Evolutionary conservation across 2,797 vertebrate genomes (phyloP), one percentile per base, ranked within the genome.

Genomic region (Ctenosaura bakeri): DNA sequence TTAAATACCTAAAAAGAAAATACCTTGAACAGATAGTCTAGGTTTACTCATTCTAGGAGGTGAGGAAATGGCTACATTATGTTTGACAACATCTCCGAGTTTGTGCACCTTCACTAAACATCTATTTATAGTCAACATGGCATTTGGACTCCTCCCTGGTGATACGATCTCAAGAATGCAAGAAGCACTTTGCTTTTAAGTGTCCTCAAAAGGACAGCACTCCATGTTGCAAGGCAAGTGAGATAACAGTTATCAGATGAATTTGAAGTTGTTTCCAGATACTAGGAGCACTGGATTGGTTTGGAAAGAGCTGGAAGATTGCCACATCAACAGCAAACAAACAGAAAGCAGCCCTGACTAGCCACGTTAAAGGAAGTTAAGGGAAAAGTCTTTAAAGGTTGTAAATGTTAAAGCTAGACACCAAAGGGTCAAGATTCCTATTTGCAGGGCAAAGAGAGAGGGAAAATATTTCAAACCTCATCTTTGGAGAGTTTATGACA

Each of bases 401-500:
- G 66, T 59, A 4, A 90, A 14, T 54, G 89, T 90, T 50, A 89
- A 83, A 35, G 9, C 85, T 20, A 2, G 88, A 85, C 50, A 88
- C 14, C n/a, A 38, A 38, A 35, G 35, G 71, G 6, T 16, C n/a
- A 35, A 76, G 35, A 42, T 69, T 12, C 24, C 32, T 69, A 32
- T 32, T 32, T 18, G 24, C 1, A 16, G 2, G 46, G 7, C 35
- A 52, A n/a, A 56, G 79, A 83, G 89, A 91, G 91, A 1, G 59
- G 83, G 50, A 85, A 88, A 85, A 64, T 0, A 3, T 89, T 93
- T 92, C 84, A 91, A 94, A 84, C 73, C 5, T 5, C 29, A 88
- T 1, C 88, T 24, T 64, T 85, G 93, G 89, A 83, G 87, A 93
- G 80, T 91, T 86, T 83, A 86, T 81, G 91, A 84, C 90, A 94